phyloP scores from a whole-genome alignment of 2,113 vertebrate genomes.

The Otus sunia region DNA sequence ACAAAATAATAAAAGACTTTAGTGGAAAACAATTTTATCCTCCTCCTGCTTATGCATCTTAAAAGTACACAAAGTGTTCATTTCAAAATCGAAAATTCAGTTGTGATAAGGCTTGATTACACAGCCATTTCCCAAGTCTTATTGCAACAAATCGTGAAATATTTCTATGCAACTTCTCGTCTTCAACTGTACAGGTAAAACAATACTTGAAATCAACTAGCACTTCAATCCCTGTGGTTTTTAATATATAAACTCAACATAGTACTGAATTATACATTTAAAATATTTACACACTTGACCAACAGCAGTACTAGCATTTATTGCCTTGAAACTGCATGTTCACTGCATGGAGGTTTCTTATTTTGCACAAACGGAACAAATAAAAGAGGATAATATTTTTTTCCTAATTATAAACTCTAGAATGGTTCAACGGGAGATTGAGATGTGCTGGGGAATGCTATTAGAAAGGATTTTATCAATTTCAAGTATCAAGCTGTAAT shows the following conservation, averaged over 20 bases:
- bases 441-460: not conserved
- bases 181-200: conserved; percentile 68
- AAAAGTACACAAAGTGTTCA: conserved; percentile 70
- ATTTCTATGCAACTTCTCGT: conserved; percentile 47
- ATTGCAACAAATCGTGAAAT: conserved; percentile 62
- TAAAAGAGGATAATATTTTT: not conserved
- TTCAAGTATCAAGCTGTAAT: conserved; percentile 10
- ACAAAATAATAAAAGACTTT: conserved; percentile 73
- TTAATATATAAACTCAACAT: conserved; percentile 53
- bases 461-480: not conserved
- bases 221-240: conserved; percentile 58
- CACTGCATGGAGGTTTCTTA: conserved; percentile 49
- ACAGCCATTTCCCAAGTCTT: conserved; percentile 51
- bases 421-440: not conserved
- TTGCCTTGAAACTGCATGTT: conserved; percentile 68
- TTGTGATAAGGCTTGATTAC: conserved; percentile 60
- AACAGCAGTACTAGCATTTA: conserved; percentile 69
- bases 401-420: not conserved
- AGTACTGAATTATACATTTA: conserved; percentile 71
- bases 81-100: conserved; percentile 58
- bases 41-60: conserved; percentile 53
- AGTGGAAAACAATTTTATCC: conserved; percentile 72
- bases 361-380: conserved; percentile 54
- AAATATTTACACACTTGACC: conserved; percentile 67
- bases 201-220: conserved; percentile 57